Evolutionary conservation across 2,888 invertebrate species (phyloP), one percentile per base, ranked within the genome.

Genomic region (Machimus rusticus): DNA sequence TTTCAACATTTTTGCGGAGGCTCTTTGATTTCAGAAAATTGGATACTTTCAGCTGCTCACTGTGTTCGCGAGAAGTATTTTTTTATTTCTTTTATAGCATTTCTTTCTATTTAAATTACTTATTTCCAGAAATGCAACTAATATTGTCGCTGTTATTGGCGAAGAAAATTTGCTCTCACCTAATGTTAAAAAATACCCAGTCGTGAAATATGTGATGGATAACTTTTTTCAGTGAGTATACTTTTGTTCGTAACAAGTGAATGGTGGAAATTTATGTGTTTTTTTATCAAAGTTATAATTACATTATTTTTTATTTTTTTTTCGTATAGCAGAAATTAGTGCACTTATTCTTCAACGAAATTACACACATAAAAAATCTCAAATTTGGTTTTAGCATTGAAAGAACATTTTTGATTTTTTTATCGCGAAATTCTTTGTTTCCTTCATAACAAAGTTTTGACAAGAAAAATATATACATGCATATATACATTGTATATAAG

Each of bases 11-110:
- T 92, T 88, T 92, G 92, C 85, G 92, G 92, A 12, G 92, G 92
- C n/a, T 90, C 90, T 78, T 88, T 92, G 55, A 90, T 92, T 5
- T 90, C 90, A 82, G 87, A 89, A 1, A 90, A 90, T 3, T 92
- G 92, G 92, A 91, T 92, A 81, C 88, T 92, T 51, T 91, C 92
- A 14, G 92, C 92, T 5, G 92, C 91, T 1, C 92, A 92, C 88
- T 92, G 92, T 85, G 89, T 92, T 43, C 91, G 91, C 90, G 89
- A 89, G 43, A 92, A 92, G 92, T 82, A 82, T 9, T 19, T 57
- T 37, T 92, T 90, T n/a, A n/a, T n/a, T n/a, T n/a, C n/a, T 39
- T 8, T 5, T 34, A 6, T 31, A 8, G 31, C 14, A 16, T 12
- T 14, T 34, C 6, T 12, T 16, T 81, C 14, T 8, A 34, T 28